phyloP scores from a whole-genome alignment of 1,140 invertebrate species.

The Atta texana region DNA sequence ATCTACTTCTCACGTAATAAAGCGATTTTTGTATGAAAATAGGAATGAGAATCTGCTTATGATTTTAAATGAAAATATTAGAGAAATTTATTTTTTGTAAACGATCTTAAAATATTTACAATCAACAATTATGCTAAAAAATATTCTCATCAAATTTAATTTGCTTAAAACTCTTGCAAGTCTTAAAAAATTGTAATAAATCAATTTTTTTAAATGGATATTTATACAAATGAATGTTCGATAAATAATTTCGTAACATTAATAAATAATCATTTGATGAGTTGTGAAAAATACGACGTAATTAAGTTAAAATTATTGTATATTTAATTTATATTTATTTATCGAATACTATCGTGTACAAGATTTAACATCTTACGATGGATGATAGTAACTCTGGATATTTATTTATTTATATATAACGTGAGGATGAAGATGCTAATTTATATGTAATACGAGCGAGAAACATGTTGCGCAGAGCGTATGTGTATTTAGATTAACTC shows the following conservation, averaged over 20 bases:
- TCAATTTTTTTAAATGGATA: background rate
- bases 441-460: conserved; percentile 34
- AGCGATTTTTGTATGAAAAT: background rate
- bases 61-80: background rate
- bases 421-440: conserved; percentile 6
- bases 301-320: conserved; percentile 34
- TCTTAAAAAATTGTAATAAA: background rate
- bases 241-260: conserved; percentile 14
- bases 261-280: conserved; percentile 7
- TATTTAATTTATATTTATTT: conserved; percentile 53
- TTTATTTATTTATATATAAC: conserved; percentile 45
- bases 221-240: conserved; percentile 6
- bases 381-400: conserved; percentile 14
- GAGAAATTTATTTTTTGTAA: conserved; percentile 7
- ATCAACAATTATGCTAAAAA: background rate
- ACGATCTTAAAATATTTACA: background rate
- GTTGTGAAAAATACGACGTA: background rate
- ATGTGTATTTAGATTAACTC: conserved; percentile 29
- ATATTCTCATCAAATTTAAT: background rate
- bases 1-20: conserved; percentile 46
- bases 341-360: background rate
- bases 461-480: background rate
- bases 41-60: conserved; percentile 10
- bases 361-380: conserved; percentile 23
- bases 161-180: background rate